Evolutionary conservation across 1,140 invertebrate genomes (phyloP).

Genomic region (Homarus americanus): DNA sequence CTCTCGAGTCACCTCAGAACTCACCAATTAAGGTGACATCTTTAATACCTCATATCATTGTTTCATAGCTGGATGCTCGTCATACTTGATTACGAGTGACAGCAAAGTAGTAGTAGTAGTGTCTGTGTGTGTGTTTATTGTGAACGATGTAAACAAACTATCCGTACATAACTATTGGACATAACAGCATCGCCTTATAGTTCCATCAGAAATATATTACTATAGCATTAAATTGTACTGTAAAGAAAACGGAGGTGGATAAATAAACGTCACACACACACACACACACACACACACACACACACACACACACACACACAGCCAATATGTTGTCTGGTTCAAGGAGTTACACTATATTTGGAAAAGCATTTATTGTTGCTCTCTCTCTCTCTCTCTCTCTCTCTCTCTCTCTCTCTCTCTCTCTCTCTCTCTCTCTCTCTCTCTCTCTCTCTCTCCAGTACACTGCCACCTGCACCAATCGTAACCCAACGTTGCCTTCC

Average conservation of each 20-base stretch:
- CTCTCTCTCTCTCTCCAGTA: too few relatives aligned
- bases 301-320: too few relatives aligned
- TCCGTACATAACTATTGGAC: neutral
- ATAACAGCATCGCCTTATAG: neutral
- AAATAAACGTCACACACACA: neutral
- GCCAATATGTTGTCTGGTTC: neutral
- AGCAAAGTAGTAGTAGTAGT: too few relatives aligned
- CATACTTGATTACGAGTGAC: too few relatives aligned
- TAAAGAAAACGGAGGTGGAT: neutral
- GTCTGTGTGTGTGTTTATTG: neutral
- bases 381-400: slow-evolving; percentile 6
- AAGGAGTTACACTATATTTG: neutral
- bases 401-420: slow-evolving; percentile 6
- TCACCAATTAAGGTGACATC: too few relatives aligned
- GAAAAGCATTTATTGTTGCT: neutral
- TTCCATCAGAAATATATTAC: neutral
- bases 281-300: neutral
- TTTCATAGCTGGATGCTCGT: too few relatives aligned
- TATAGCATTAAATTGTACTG: neutral
- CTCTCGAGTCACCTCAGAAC: too few relatives aligned
- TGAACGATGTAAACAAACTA: neutral
- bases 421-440: slow-evolving; percentile 6
- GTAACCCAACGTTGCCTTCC: too few relatives aligned
- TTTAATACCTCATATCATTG: too few relatives aligned
- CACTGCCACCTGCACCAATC: too few relatives aligned